phyloP scores from a whole-genome alignment of 2,113 vertebrate genomes.

The Cyphomyrus plagiostoma region DNA sequence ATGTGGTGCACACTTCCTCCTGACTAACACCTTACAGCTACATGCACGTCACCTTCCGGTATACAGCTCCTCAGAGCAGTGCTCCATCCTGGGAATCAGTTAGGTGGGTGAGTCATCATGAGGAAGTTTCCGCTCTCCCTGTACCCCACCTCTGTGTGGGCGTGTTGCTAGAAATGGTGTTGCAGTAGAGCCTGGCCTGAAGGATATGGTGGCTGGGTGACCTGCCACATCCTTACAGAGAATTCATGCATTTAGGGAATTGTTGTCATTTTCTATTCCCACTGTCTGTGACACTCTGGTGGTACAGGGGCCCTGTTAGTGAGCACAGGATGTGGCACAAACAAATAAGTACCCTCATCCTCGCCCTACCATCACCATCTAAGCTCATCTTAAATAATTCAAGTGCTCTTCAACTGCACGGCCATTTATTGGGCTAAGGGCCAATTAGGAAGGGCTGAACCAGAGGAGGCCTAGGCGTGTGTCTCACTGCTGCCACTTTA shows the following conservation, averaged over 20 bases:
- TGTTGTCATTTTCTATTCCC: not conserved
- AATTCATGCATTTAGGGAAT: not conserved
- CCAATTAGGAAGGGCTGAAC: not conserved
- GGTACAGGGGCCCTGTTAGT: not conserved
- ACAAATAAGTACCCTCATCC: not conserved
- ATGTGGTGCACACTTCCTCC: slow-evolving; percentile 25
- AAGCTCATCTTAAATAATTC: not conserved
- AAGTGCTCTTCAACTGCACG: not conserved
- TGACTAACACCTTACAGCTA: slow-evolving; percentile 31
- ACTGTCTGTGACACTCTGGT: not conserved
- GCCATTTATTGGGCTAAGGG: not conserved
- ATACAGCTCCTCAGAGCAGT: not conserved
- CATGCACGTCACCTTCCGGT: slow-evolving; percentile 13
- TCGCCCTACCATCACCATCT: not conserved
- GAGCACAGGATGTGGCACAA: no score
- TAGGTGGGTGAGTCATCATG: slow-evolving; percentile 25
- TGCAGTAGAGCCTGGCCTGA: not conserved
- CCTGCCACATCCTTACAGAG: slow-evolving; percentile 37
- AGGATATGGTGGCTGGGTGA: slow-evolving; percentile 22
- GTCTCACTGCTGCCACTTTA: not conserved
- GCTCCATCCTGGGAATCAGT: not conserved
- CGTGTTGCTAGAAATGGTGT: no score
- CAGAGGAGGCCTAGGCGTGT: not conserved
- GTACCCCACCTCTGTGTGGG: not conserved
- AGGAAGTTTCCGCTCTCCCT: slow-evolving; percentile 24